These are phyloP conservation scores for Boloria euphrosyne DNA, from an alignment of 2,888 invertebrate species.

Conservation along the genomic window DNA sequence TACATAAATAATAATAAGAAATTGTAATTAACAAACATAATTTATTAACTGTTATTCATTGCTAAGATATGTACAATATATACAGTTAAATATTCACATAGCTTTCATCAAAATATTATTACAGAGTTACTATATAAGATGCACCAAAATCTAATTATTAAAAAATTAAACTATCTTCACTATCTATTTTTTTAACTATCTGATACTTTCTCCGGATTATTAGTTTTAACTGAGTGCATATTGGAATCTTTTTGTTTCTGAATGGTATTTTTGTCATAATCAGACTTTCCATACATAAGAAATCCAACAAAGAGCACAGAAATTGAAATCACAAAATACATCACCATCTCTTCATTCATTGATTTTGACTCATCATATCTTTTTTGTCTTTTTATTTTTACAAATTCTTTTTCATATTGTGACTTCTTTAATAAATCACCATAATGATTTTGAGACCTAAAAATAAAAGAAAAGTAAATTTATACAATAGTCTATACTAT, in stretches of 20 bases:
- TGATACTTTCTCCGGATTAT: constrained; percentile 4
- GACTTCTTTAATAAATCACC: constrained; percentile 60
- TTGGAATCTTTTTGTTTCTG: constrained; percentile 21
- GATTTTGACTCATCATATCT: constrained; percentile 39
- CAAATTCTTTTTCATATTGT: constrained; percentile 54
- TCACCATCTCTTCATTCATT: constrained; percentile 53
- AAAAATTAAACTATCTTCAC: neutral
- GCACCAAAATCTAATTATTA: constrained; percentile 4
- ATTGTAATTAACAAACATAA: constrained; percentile 32
- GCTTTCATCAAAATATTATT: constrained; percentile 6
- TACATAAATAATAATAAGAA: constrained; percentile 8
- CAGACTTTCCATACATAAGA: constrained; percentile 52
- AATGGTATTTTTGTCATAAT: constrained; percentile 56
- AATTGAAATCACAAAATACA: constrained; percentile 53
- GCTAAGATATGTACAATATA: constrained; percentile 58
- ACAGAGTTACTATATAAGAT: no score
- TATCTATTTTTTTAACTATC: constrained; percentile 11
- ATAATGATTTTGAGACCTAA: constrained; percentile 80
- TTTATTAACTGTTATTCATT: constrained; percentile 36
- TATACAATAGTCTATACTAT: neutral
- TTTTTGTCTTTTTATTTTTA: constrained; percentile 48
- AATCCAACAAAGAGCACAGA: constrained; percentile 51
- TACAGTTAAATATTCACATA: constrained; percentile 44
- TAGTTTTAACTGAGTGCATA: constrained; percentile 13
- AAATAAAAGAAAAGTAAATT: constrained; percentile 40